Conservation (phyloP, 2,113 vertebrate genomes). For the Cochlearius cochlearius region DNA sequence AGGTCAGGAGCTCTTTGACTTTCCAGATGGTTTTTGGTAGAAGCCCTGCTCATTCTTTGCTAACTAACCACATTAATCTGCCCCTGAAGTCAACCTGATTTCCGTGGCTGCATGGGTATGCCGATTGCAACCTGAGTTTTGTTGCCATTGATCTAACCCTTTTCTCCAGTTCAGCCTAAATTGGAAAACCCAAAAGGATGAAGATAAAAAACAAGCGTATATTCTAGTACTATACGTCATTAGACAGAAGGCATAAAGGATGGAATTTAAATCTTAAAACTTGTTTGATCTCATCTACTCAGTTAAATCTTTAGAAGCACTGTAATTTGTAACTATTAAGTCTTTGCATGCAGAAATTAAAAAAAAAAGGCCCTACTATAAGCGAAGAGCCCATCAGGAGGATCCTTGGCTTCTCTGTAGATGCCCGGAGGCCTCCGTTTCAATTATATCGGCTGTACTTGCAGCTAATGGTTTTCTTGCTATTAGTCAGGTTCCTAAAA, state of each 20-base stretch:
- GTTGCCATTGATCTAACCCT: not conserved
- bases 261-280: not conserved
- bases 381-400: not conserved
- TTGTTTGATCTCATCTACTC: not conserved
- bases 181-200: not conserved
- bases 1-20: not conserved
- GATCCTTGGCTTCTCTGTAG: not conserved
- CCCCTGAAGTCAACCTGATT: not conserved
- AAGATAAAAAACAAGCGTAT: not conserved
- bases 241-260: not conserved
- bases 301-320: not conserved
- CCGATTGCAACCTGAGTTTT: not conserved
- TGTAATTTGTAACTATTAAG: not conserved
- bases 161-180: not conserved
- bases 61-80: not conserved
- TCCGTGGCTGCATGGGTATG: accelerated
- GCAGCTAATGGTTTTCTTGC: not conserved
- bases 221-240: not conserved
- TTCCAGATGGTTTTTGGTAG: not conserved
- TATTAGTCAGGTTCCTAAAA: conserved; percentile 9
- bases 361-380: not conserved
- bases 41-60: not conserved
- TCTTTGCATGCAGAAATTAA: not conserved
- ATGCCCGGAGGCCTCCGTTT: not conserved
- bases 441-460: not conserved